These are phyloP conservation scores for Rhodophaea formosa DNA, from an alignment of 2,888 invertebrate genomes.

Conservation along the genomic window DNA sequence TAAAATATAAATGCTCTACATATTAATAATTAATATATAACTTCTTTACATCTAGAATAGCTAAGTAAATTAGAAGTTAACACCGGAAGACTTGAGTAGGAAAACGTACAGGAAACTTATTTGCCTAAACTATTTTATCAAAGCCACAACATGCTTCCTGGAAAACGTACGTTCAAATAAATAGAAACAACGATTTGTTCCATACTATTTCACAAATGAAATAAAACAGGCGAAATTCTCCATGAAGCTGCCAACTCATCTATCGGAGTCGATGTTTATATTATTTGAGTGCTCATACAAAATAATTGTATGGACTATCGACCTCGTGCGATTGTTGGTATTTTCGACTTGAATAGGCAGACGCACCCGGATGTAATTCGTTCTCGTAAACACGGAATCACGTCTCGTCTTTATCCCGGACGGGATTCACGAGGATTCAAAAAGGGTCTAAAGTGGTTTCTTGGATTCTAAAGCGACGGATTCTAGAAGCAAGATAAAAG, in stretches of 20 bases:
- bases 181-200: background rate
- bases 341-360: conserved; percentile 3
- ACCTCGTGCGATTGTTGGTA: conserved; percentile 2
- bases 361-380: conserved; percentile 3
- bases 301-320: conserved; percentile 7
- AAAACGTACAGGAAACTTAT: too few species aligned
- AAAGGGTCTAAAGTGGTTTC: too few species aligned
- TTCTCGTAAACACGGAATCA: background rate
- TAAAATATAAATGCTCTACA: too few species aligned
- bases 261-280: background rate
- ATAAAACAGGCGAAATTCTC: background rate
- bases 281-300: background rate
- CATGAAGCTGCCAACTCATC: background rate
- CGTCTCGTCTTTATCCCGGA: background rate
- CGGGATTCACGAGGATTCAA: background rate
- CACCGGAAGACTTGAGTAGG: too few species aligned
- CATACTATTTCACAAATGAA: background rate
- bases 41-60: too few species aligned
- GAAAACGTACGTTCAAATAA: too few species aligned
- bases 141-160: too few species aligned
- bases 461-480: too few species aligned
- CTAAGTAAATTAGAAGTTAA: too few species aligned
- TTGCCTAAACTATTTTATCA: too few species aligned
- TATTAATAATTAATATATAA: too few species aligned
- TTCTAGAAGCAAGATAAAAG: too few species aligned